phyloP scores from a whole-genome alignment of 1,140 invertebrate genomes.

The Lethrus apterus region DNA sequence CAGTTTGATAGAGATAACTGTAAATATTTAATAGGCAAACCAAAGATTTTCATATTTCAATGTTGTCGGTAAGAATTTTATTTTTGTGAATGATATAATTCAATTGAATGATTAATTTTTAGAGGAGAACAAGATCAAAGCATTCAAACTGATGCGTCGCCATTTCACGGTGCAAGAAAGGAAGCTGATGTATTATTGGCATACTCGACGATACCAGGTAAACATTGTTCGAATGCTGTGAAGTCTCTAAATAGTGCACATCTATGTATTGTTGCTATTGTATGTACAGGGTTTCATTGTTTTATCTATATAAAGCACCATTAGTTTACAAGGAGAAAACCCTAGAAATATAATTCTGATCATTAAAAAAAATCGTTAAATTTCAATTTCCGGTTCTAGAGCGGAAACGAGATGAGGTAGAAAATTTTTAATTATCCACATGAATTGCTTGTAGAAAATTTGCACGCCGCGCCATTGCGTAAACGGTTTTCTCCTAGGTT shows the following conservation, averaged over 20 bases:
- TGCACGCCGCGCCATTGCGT: too few relatives aligned
- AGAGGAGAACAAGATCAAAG: background rate
- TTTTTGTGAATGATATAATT: background rate
- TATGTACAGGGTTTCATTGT: too few relatives aligned
- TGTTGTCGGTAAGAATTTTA: slow-evolving; percentile 50
- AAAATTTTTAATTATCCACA: too few relatives aligned
- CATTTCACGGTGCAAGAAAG: slow-evolving; percentile 1
- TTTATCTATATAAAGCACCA: too few relatives aligned
- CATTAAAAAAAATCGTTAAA: too few relatives aligned
- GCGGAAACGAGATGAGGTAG: too few relatives aligned
- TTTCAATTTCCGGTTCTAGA: too few relatives aligned
- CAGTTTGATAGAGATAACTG: slow-evolving; percentile 56
- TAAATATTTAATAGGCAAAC: slow-evolving; percentile 53
- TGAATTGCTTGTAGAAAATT: too few relatives aligned
- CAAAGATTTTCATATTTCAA: slow-evolving; percentile 76
- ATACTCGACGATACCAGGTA: slow-evolving; percentile 19
- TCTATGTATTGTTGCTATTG: too few relatives aligned
- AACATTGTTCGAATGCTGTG: too few relatives aligned
- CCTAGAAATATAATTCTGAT: background rate
- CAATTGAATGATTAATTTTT: background rate
- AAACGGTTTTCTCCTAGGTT: too few relatives aligned
- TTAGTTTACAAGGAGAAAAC: background rate
- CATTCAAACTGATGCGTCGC: background rate
- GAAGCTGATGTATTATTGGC: slow-evolving; percentile 18
- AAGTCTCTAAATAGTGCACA: too few relatives aligned